Conservation (phyloP, 2,888 invertebrate species). For the Gortyna flavago region DNA sequence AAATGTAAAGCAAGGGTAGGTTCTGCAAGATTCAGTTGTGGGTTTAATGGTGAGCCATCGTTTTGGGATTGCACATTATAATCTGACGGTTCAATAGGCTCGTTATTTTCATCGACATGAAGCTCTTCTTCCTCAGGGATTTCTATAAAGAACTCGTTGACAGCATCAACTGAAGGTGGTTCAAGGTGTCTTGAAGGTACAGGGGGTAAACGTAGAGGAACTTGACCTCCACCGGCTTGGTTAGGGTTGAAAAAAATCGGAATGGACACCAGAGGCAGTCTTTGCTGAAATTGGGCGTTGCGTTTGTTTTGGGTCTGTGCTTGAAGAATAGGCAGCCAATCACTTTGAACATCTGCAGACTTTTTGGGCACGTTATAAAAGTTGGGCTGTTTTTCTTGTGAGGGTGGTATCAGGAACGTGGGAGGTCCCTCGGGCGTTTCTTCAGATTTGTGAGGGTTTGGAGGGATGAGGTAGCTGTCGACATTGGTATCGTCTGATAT, state of each 20-base stretch:
- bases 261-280: slow-evolving; percentile 61
- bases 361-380: slow-evolving; percentile 75
- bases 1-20: slow-evolving; percentile 78
- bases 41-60: slow-evolving; percentile 69
- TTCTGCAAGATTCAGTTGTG: slow-evolving; percentile 74
- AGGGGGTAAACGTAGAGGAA: slow-evolving; percentile 68
- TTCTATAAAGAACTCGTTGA: slow-evolving; percentile 78
- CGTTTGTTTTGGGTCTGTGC: slow-evolving; percentile 56
- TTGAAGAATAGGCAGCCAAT: slow-evolving; percentile 85
- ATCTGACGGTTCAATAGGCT: slow-evolving; percentile 68
- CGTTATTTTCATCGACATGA: slow-evolving; percentile 80
- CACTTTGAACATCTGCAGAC: slow-evolving; percentile 77
- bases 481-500: slow-evolving; percentile 73
- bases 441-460: slow-evolving; percentile 75
- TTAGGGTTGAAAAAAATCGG: slow-evolving; percentile 70
- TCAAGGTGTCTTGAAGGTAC: slow-evolving; percentile 79
- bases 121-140: slow-evolving; percentile 85
- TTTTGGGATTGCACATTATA: slow-evolving; percentile 50
- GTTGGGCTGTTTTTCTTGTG: slow-evolving; percentile 72
- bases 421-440: slow-evolving; percentile 79
- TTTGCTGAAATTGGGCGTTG: slow-evolving; percentile 53
- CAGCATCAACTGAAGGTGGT: slow-evolving; percentile 81
- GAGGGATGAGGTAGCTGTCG: slow-evolving; percentile 82
- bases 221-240: slow-evolving; percentile 50
- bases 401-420: slow-evolving; percentile 83